Conservation (phyloP, 2,888 invertebrate species). For the Himalopsyche kuldschensis region DNA sequence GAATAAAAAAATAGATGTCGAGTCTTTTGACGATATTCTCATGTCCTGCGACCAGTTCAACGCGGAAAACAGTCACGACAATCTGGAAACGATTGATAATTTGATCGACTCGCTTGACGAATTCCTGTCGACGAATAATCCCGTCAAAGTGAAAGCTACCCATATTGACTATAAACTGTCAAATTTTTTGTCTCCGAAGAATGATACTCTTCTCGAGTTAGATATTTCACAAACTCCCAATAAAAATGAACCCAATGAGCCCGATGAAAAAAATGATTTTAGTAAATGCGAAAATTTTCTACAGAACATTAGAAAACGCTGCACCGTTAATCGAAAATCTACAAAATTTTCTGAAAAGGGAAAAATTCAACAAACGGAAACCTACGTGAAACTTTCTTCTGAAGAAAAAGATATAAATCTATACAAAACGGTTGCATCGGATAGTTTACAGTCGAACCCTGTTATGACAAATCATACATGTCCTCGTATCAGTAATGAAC, state of each 20-base stretch:
- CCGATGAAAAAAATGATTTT: not conserved
- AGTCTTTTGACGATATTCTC: no score
- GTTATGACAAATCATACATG: not conserved
- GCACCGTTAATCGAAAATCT: not conserved
- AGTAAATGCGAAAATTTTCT: not conserved
- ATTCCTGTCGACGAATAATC: not conserved
- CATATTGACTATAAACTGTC: not conserved
- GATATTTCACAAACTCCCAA: not conserved
- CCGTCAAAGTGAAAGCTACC: not conserved
- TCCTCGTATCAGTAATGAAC: not conserved
- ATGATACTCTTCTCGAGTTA: not conserved
- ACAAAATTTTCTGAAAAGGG: not conserved
- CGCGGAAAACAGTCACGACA: constrained; percentile 40
- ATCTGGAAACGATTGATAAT: not conserved
- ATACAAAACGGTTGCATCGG: not conserved
- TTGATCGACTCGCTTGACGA: not conserved
- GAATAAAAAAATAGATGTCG: no score
- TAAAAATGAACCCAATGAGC: not conserved
- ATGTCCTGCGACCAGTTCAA: not conserved
- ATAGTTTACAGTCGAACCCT: not conserved
- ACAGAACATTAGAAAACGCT: not conserved
- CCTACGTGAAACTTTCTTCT: not conserved
- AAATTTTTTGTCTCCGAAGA: not conserved
- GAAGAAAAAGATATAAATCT: not conserved
- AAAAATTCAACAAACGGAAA: not conserved